These are phyloP conservation scores for Pollenia labialis DNA, from an alignment of 2,888 invertebrate genomes.

Conservation along the genomic window DNA sequence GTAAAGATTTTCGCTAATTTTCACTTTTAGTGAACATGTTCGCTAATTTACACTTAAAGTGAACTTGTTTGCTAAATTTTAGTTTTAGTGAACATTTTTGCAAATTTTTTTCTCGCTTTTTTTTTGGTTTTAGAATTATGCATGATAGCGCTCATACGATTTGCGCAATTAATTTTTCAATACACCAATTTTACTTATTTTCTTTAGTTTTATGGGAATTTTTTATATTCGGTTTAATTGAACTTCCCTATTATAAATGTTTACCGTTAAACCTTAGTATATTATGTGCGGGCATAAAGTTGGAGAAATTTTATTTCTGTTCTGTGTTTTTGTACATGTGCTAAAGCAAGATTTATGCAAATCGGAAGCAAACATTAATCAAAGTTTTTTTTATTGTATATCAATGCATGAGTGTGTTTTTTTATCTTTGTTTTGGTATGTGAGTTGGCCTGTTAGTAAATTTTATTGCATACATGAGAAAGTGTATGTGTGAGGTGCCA, in stretches of 20 bases:
- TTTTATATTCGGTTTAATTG: too few relatives aligned
- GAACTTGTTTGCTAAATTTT: too few relatives aligned
- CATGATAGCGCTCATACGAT: too few relatives aligned
- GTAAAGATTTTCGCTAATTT: too few relatives aligned
- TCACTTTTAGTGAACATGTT: too few relatives aligned
- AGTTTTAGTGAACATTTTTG: too few relatives aligned
- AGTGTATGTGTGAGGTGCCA: conserved; percentile 32
- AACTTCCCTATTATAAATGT: not conserved
- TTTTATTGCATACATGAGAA: conserved; percentile 31
- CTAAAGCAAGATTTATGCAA: conserved; percentile 83
- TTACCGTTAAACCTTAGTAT: conserved; percentile 11
- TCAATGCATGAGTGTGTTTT: conserved; percentile 50
- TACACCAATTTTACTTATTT: too few relatives aligned
- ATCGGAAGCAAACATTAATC: conserved; percentile 83
- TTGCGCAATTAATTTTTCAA: too few relatives aligned
- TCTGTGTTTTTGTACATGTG: conserved; percentile 55
- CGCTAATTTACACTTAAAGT: too few relatives aligned
- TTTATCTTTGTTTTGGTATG: conserved; percentile 34
- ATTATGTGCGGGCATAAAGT: not conserved
- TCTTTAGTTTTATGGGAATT: too few relatives aligned
- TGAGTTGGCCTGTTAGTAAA: conserved; percentile 30
- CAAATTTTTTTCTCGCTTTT: too few relatives aligned
- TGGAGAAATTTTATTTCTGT: conserved; percentile 33
- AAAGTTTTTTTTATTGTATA: conserved; percentile 77
- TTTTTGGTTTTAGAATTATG: too few relatives aligned